phyloP scores from a whole-genome alignment of 2,113 vertebrate species.

The Leucopsar rothschildi region DNA sequence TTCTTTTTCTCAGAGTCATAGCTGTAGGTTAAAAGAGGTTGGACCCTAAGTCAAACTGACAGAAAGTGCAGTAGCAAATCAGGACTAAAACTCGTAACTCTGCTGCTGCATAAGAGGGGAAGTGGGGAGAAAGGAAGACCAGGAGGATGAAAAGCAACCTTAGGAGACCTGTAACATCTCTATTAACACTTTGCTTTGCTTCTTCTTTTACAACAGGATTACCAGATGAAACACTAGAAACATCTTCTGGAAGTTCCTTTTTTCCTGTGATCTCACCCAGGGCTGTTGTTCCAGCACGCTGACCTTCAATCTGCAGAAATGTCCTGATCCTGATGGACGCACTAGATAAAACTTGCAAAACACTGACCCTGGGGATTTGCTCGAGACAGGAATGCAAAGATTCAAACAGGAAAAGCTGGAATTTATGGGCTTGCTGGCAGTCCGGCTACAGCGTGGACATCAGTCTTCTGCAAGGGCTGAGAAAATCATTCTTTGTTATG shows the following conservation, averaged over 20 bases:
- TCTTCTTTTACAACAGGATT: not conserved
- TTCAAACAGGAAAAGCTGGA: not conserved
- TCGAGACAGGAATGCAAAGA: not conserved
- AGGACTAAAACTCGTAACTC: not conserved
- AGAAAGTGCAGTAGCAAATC: not conserved
- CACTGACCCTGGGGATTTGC: not conserved
- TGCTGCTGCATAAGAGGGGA: not conserved
- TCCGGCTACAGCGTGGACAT: not conserved
- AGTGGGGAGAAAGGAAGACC: not conserved
- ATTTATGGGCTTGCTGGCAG: not conserved
- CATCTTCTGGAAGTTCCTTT: not conserved
- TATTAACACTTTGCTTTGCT: not conserved
- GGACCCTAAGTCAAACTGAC: not conserved
- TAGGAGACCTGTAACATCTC: not conserved
- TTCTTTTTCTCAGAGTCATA: not conserved
- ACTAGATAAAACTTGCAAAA: not conserved
- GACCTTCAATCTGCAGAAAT: slow-evolving; percentile 10
- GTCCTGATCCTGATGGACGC: not conserved
- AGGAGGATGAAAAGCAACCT: not conserved
- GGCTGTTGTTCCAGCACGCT: not conserved
- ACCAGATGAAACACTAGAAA: not conserved
- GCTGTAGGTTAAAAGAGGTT: not conserved
- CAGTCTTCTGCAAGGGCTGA: not conserved
- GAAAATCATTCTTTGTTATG: not conserved
- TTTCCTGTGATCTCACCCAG: not conserved